Evolutionary conservation across 2,797 vertebrate species (phyloP).

Genomic region (Lacerta viridis): DNA sequence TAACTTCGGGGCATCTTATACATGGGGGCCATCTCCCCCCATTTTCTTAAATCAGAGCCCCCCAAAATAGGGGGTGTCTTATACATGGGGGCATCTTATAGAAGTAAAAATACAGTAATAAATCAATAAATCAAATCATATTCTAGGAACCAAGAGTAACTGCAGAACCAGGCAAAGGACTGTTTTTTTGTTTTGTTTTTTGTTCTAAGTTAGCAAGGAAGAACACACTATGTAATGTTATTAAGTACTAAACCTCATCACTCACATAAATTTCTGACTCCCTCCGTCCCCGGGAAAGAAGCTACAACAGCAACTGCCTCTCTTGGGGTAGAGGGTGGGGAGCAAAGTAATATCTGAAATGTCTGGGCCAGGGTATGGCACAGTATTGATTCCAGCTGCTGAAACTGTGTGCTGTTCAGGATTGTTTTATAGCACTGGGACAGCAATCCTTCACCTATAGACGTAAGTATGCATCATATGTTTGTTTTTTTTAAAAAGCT

Average conservation of each 20-base stretch:
- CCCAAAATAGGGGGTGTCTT: no score
- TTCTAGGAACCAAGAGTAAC: background rate
- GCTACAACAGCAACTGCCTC: no score
- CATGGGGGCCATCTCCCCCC: no score
- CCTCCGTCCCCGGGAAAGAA: no score
- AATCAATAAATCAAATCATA: background rate
- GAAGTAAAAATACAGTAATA: background rate
- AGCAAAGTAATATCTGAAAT: background rate
- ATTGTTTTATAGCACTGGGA: background rate
- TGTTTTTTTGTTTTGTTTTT: background rate
- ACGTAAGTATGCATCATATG: no score
- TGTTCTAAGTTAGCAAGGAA: background rate
- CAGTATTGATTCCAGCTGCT: background rate
- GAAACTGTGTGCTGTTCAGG: background rate
- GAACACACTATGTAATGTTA: background rate
- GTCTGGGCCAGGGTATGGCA: background rate
- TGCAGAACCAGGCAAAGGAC: background rate
- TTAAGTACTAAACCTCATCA: no score
- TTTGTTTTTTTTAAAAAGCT: no score
- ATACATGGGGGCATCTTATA: no score
- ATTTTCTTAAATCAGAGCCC: no score
- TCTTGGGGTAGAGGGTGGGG: no score
- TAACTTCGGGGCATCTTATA: no score
- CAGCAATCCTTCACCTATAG: background rate
- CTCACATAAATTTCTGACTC: no score